These are phyloP conservation scores for Ciona savignyi DNA, from an alignment of 23 tunicate genomes.

Conservation along the genomic window DNA sequence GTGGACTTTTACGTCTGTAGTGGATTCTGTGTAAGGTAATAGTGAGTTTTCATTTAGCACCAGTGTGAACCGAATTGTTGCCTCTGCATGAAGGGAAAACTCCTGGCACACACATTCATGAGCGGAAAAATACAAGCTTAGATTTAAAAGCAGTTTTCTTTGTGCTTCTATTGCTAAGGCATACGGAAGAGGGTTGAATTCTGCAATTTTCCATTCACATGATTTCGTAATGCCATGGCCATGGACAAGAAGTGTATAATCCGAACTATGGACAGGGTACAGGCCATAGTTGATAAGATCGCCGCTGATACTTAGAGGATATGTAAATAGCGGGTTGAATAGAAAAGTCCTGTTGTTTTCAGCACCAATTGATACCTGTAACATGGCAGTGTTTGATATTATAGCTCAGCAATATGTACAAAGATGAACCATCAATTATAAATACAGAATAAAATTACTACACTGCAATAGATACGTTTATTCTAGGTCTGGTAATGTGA, in stretches of 20 bases:
- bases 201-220: neutral
- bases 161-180: neutral
- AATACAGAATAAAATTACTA: too few species aligned
- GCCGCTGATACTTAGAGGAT: neutral
- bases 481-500: too few species aligned
- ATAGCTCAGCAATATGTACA: too few species aligned
- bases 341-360: too few species aligned
- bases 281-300: neutral
- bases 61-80: neutral
- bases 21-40: neutral
- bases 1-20: neutral
- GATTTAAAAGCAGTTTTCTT: too few species aligned
- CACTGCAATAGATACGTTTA: too few species aligned
- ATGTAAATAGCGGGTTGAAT: neutral
- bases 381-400: too few species aligned
- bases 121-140: neutral
- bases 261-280: neutral
- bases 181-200: neutral
- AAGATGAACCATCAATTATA: too few species aligned
- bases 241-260: neutral
- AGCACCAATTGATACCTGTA: too few species aligned
- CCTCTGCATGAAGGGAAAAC: neutral
- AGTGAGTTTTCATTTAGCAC: too few species aligned
- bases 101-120: neutral
- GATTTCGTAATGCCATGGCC: neutral